Evolutionary conservation across 2,888 invertebrate genomes (phyloP).

Genomic region (Melanostoma mellinum): DNA sequence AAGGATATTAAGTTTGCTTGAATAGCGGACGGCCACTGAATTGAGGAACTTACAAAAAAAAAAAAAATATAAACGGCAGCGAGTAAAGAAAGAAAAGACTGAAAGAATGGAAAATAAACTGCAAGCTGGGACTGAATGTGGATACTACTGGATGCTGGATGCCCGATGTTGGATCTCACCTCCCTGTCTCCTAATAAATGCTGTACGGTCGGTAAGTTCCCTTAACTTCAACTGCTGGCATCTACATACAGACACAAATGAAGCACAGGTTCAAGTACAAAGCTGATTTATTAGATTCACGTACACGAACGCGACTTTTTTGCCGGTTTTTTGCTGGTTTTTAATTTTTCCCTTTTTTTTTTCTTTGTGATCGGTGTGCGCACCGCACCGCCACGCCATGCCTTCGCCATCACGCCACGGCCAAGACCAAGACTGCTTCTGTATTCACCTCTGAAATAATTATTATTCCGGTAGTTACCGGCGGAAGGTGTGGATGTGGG

Average conservation of each 20-base stretch:
- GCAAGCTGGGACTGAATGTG: conserved; percentile 31
- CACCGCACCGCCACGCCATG: background rate
- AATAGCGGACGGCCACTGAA: conserved; percentile 58
- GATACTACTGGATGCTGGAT: conserved; percentile 21
- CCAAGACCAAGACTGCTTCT: conserved; percentile 41
- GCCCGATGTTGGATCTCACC: conserved; percentile 9
- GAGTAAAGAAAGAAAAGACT: conserved; percentile 20
- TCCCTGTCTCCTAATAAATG: background rate
- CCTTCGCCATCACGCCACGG: background rate
- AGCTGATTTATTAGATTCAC: conserved; percentile 72
- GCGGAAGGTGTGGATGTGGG: conserved; percentile 71
- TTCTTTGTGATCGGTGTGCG: background rate
- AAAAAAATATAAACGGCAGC: background rate
- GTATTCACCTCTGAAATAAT: conserved; percentile 66
- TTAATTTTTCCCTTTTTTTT: conserved; percentile 25
- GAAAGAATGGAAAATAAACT: conserved; percentile 53
- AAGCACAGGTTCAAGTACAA: conserved; percentile 71
- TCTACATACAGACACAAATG: conserved; percentile 54
- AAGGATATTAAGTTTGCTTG: conserved; percentile 73
- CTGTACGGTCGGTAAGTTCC: background rate
- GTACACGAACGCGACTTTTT: conserved; percentile 59
- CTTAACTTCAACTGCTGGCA: conserved; percentile 8
- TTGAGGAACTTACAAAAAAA: conserved; percentile 22
- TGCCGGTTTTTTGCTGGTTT: conserved; percentile 31
- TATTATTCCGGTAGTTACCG: conserved; percentile 69